phyloP scores from a whole-genome alignment of 2,797 vertebrate species.

The Peromyscus nudipes region DNA sequence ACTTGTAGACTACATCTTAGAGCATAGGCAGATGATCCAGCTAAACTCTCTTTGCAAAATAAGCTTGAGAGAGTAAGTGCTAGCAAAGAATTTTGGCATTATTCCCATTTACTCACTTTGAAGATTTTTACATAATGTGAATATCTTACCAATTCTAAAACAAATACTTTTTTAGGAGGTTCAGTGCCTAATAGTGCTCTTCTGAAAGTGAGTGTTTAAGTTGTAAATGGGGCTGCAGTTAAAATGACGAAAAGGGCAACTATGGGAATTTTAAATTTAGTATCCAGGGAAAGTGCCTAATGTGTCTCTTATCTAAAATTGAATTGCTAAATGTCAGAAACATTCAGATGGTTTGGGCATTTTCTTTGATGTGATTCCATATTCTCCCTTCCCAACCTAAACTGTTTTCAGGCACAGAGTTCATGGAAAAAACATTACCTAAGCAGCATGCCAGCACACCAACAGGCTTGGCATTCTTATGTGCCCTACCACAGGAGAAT shows the following conservation, averaged over 20 bases:
- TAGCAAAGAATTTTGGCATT: not conserved
- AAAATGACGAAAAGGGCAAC: not conserved
- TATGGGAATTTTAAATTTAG: not conserved
- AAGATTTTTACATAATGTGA: not conserved
- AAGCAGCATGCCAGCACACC: not conserved
- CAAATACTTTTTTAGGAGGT: not conserved
- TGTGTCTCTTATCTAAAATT: not conserved
- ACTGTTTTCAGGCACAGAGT: slow-evolving; percentile 44
- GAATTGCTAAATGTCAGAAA: slow-evolving; percentile 35
- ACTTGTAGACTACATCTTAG: not conserved
- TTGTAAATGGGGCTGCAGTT: not conserved
- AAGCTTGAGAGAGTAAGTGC: not conserved
- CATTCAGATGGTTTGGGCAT: not conserved
- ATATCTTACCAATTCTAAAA: not conserved
- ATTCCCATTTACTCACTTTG: not conserved
- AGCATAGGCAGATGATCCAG: not conserved
- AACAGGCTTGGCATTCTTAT: not conserved
- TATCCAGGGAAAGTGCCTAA: not conserved
- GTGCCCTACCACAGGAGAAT: not conserved
- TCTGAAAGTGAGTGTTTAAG: slow-evolving; percentile 11
- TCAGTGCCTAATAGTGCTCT: not conserved
- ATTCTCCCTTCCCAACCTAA: slow-evolving; percentile 20
- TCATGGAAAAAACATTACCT: slow-evolving; percentile 14
- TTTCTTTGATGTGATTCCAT: slow-evolving; percentile 44
- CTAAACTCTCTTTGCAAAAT: not conserved